Percentiles rank a stretch among this genome's conserved stretches.
Conservation (phyloP, 1,140 invertebrate species). For the Magallana gigas region DNA sequence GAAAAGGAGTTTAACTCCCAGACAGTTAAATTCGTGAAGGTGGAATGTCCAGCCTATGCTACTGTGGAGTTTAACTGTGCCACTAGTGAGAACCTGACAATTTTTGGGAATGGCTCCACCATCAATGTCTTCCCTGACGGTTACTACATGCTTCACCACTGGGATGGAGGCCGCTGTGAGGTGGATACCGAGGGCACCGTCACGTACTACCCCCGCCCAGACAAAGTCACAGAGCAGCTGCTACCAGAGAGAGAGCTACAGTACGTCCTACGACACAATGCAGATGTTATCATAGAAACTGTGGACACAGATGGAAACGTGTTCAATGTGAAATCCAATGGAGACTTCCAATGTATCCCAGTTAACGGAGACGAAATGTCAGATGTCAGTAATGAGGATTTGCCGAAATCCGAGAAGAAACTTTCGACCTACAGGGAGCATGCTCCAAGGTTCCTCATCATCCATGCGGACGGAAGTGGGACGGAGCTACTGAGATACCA, state of each 20-base stretch:
- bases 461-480: conserved; percentile 77
- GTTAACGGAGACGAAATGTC: conserved; percentile 66
- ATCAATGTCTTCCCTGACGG: conserved; percentile 76
- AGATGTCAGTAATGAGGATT: conserved; percentile 67
- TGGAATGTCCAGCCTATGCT: conserved; percentile 79
- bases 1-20: conserved; percentile 64
- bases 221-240: conserved; percentile 70
- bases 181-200: conserved; percentile 70
- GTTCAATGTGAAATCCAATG: conserved; percentile 75
- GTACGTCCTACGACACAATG: conserved; percentile 75
- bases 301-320: conserved; percentile 76
- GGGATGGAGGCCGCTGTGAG: conserved; percentile 73
- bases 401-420: conserved; percentile 58
- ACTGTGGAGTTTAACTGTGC: conserved; percentile 77
- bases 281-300: conserved; percentile 74
- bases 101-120: conserved; percentile 76
- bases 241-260: conserved; percentile 69
- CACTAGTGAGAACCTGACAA: conserved; percentile 75
- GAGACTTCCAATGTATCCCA: conserved; percentile 68
- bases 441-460: conserved; percentile 77
- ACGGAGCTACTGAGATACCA: conserved; percentile 76
- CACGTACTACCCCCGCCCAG: conserved; percentile 72
- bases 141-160: conserved; percentile 76
- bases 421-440: conserved; percentile 71
- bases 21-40: conserved; percentile 74